These are phyloP conservation scores for Coelopa frigida DNA, from an alignment of 1,140 invertebrate species.

Conservation along the genomic window DNA sequence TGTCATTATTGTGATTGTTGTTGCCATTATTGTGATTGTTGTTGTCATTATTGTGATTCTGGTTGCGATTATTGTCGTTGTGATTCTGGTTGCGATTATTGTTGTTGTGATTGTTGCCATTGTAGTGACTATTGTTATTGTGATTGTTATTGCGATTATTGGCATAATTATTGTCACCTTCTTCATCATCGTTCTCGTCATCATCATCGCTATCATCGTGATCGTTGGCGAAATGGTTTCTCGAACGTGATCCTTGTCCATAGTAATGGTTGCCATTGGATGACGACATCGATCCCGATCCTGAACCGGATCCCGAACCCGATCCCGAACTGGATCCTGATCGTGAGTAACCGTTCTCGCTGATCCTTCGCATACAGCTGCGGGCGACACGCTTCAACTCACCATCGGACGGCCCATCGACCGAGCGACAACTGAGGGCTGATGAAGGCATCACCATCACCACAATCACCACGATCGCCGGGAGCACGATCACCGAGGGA, in stretches of 20 bases:
- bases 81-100: slow-evolving; percentile 7
- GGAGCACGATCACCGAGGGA: too few species aligned
- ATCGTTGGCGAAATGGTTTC: slow-evolving; percentile 6
- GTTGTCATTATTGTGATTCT: slow-evolving; percentile 3
- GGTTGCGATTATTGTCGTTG: neutral
- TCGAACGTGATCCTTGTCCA: neutral
- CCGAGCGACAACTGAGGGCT: slow-evolving; percentile 45
- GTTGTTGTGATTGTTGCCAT: slow-evolving; percentile 11
- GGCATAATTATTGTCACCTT: slow-evolving; percentile 3
- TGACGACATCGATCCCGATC: neutral
- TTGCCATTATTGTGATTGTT: neutral
- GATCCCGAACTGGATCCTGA: neutral
- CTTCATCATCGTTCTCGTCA: slow-evolving; percentile 8
- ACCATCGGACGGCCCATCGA: slow-evolving; percentile 45
- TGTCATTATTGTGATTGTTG: slow-evolving; percentile 11
- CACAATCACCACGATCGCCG: too few species aligned
- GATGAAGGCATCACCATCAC: too few species aligned
- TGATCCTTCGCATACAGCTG: slow-evolving; percentile 29
- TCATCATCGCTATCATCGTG: slow-evolving; percentile 5
- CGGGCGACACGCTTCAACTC: slow-evolving; percentile 40
- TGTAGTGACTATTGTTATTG: slow-evolving; percentile 5
- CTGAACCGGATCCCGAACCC: too few species aligned
- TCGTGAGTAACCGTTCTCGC: slow-evolving; percentile 3
- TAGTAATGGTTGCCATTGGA: neutral
- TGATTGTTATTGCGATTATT: neutral